Conservation (phyloP, 2,797 vertebrate species). For the Anomalospiza imberbis region DNA sequence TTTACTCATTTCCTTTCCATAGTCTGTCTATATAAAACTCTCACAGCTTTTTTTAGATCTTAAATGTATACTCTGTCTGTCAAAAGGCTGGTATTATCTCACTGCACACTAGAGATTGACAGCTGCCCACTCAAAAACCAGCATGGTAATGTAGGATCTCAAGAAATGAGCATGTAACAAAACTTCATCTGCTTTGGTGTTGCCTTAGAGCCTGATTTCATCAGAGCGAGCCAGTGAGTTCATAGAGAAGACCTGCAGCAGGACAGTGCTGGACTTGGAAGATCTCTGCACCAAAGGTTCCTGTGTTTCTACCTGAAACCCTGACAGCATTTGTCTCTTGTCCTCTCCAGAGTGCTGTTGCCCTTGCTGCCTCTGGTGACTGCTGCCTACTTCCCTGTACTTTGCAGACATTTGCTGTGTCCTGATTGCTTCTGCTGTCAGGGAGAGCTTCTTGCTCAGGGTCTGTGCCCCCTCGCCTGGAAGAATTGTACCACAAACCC, state of each 20-base stretch:
- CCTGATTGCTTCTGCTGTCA: not conserved
- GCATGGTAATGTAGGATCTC: not conserved
- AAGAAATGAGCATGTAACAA: not conserved
- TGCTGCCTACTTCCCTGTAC: not conserved
- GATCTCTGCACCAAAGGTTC: not conserved
- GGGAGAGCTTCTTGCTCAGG: not conserved
- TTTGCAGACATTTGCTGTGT: not conserved
- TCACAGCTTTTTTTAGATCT: not conserved
- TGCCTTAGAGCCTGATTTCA: not conserved
- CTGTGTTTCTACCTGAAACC: not conserved
- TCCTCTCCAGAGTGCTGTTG: not conserved
- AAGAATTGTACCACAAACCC: not conserved
- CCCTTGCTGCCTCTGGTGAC: not conserved
- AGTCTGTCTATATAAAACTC: conserved; percentile 49
- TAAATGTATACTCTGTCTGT: conserved; percentile 50
- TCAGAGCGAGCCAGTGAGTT: not conserved
- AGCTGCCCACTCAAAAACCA: conserved; percentile 39
- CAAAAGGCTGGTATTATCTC: conserved; percentile 46
- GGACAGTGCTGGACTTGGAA: not conserved
- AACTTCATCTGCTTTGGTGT: not conserved
- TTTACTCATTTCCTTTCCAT: conserved; percentile 45
- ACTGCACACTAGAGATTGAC: conserved; percentile 8
- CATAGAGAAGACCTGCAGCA: not conserved
- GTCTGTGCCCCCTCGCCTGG: not conserved
- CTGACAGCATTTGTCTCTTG: not conserved